These are phyloP conservation scores for Xenopus laevis DNA, from an alignment of 2,113 vertebrate genomes.

Conservation along the genomic window DNA sequence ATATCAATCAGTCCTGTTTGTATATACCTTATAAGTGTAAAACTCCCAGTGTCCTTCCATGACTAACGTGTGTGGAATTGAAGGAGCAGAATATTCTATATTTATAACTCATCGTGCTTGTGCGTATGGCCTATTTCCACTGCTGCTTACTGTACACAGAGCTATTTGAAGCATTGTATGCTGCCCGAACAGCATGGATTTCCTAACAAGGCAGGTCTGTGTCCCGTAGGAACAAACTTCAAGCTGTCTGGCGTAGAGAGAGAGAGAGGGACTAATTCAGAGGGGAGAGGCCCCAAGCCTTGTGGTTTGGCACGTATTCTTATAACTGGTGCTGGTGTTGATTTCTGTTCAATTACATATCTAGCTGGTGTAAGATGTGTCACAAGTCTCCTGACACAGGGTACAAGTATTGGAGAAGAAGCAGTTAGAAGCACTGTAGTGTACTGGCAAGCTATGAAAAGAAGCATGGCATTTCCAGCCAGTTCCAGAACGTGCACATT, in stretches of 20 bases:
- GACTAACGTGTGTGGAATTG: conserved; percentile 81
- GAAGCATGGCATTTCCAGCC: no score
- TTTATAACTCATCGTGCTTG: conserved; percentile 77
- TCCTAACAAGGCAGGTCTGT: conserved; percentile 82
- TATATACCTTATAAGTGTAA: conserved; percentile 88
- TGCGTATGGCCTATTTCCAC: conserved; percentile 75
- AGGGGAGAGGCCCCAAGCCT: conserved; percentile 52
- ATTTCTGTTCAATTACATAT: conserved; percentile 52
- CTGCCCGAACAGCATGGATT: conserved; percentile 70
- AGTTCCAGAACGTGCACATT: no score
- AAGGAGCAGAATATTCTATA: conserved; percentile 74
- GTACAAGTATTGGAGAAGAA: conserved; percentile 3
- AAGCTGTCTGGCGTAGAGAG: conserved; percentile 55
- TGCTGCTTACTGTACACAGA: conserved; percentile 71
- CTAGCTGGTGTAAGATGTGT: conserved; percentile 35
- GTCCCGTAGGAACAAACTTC: conserved; percentile 65
- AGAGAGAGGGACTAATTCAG: conserved; percentile 45
- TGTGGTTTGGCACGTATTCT: conserved; percentile 56
- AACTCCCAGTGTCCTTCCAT: conserved; percentile 72
- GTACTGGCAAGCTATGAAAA: background rate
- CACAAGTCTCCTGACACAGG: conserved; percentile 39
- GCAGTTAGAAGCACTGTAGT: background rate
- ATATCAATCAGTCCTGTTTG: conserved; percentile 69
- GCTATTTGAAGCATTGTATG: conserved; percentile 78
- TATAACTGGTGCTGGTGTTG: conserved; percentile 49